A percentile compares a stretch with the other conserved stretches of the same genome.
Conservation (phyloP, 1,140 invertebrate species). For the Meteorus sp. region DNA sequence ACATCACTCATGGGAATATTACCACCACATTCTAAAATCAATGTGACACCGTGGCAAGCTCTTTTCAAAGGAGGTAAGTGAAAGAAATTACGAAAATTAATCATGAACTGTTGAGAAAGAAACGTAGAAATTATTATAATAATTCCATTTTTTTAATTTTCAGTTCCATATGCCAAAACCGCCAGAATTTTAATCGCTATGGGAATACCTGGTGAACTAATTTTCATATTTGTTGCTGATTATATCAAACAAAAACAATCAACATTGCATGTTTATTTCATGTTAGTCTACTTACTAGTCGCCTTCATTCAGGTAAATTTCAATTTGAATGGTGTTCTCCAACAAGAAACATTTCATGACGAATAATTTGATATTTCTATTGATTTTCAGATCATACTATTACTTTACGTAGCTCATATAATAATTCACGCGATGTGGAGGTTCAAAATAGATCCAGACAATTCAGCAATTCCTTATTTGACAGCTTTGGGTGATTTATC, state of each 20-base stretch:
- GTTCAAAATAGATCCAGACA: slow-evolving; percentile 90
- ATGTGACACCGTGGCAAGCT: slow-evolving; percentile 78
- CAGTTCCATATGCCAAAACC: slow-evolving; percentile 75
- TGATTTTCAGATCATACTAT: slow-evolving; percentile 70
- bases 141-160: slow-evolving; percentile 48
- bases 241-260: slow-evolving; percentile 64
- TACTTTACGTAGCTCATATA: slow-evolving; percentile 82
- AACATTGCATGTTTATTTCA: slow-evolving; percentile 65
- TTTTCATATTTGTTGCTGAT: slow-evolving; percentile 86
- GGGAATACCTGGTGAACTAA: slow-evolving; percentile 88
- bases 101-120: neutral
- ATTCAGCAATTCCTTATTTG: slow-evolving; percentile 94
- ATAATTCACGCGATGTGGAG: slow-evolving; percentile 92
- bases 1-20: slow-evolving; percentile 76
- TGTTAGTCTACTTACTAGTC: slow-evolving; percentile 68
- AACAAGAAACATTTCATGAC: neutral
- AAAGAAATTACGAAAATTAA: slow-evolving; percentile 12
- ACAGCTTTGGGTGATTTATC: slow-evolving; percentile 92
- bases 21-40: slow-evolving; percentile 72
- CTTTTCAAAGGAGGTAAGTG: slow-evolving; percentile 76
- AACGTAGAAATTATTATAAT: neutral
- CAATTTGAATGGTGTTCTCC: neutral
- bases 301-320: slow-evolving; percentile 64
- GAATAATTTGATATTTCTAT: slow-evolving; percentile 13
- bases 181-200: slow-evolving; percentile 83